Percentiles rank a stretch among this genome's conserved stretches.
phyloP scores from a whole-genome alignment of 1,140 invertebrate species.

The Rhysida immarginata region DNA sequence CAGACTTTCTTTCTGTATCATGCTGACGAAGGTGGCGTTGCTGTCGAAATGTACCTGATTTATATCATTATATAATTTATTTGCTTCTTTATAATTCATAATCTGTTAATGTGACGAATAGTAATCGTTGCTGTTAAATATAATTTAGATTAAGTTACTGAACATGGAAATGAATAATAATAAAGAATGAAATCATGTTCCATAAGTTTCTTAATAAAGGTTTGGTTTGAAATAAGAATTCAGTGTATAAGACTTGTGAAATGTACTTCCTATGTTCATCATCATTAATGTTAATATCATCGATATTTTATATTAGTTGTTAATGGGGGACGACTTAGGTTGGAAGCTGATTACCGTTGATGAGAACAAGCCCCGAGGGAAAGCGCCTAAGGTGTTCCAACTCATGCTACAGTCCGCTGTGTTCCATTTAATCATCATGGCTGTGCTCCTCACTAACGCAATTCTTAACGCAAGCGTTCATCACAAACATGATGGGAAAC shows the following conservation, averaged over 20 bases:
- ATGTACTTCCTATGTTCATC: background rate
- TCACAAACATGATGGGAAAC: conserved; percentile 77
- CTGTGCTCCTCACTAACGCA: conserved; percentile 86
- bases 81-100: no score
- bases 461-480: conserved; percentile 90
- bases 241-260: background rate
- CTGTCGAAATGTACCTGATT: no score
- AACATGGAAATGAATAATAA: no score
- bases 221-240: no score
- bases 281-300: conserved; percentile 2
- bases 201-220: no score
- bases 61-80: no score
- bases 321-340: conserved; percentile 71
- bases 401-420: conserved; percentile 72
- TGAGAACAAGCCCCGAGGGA: conserved; percentile 81
- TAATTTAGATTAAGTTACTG: no score
- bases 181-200: no score
- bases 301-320: conserved; percentile 42
- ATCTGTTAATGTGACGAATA: no score
- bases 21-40: no score
- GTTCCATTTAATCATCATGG: conserved; percentile 82
- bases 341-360: conserved; percentile 91
- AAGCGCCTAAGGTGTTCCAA: conserved; percentile 74
- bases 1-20: no score
- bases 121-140: no score